These are phyloP conservation scores for Scatophagus argus DNA, from an alignment of 2,113 vertebrate species.

Conservation along the genomic window DNA sequence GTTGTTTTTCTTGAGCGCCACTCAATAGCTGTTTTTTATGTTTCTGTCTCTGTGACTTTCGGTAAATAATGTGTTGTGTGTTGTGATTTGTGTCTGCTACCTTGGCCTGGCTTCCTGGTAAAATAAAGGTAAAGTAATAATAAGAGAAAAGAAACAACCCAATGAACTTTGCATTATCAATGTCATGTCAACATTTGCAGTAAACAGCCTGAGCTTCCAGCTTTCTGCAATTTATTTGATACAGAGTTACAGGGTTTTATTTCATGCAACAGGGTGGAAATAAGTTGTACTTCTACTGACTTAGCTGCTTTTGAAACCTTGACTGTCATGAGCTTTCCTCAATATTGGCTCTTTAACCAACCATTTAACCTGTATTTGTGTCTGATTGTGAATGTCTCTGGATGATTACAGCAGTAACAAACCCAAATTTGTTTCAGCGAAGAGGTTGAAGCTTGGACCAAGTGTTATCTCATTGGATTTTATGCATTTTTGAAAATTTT, in stretches of 20 bases:
- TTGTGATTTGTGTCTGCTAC: too few species aligned
- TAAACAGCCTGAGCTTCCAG: not conserved
- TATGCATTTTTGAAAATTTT: conserved; percentile 15
- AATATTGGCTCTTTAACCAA: conserved; percentile 18
- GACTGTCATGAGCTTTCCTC: not conserved
- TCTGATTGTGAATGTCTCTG: conserved; percentile 12
- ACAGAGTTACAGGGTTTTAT: not conserved
- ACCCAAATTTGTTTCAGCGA: conserved; percentile 1
- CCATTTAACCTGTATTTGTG: conserved; percentile 28
- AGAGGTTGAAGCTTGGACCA: not conserved
- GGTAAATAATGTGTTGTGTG: too few species aligned
- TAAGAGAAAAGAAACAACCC: too few species aligned
- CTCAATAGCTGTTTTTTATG: too few species aligned
- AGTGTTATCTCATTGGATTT: not conserved
- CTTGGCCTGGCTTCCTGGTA: too few species aligned
- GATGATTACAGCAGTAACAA: conserved; percentile 16
- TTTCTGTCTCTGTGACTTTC: too few species aligned
- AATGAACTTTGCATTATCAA: not conserved
- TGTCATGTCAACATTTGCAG: not conserved
- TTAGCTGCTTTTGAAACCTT: conserved; percentile 5
- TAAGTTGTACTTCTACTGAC: not conserved
- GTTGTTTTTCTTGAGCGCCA: too few species aligned
- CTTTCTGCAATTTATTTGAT: not conserved
- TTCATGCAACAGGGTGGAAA: not conserved
- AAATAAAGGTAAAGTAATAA: too few species aligned